Evolutionary conservation across 1,140 invertebrate species (phyloP).

Genomic region (Drosophila kepulauana): DNA sequence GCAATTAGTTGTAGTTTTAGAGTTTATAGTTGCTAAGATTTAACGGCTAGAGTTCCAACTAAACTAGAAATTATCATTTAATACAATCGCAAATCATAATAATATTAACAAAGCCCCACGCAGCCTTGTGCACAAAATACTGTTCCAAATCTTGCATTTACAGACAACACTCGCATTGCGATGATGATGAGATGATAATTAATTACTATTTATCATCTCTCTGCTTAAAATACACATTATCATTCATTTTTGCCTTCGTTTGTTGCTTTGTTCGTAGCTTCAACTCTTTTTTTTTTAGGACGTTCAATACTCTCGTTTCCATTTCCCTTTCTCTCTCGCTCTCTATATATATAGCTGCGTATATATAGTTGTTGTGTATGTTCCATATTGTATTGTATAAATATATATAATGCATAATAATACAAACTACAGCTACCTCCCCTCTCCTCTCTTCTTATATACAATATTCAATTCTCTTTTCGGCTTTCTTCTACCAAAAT

Average conservation of each 20-base stretch:
- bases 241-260: background rate
- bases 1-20: slow-evolving; percentile 31
- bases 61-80: slow-evolving; percentile 22
- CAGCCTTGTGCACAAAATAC: slow-evolving; percentile 74
- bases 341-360: slow-evolving; percentile 39
- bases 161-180: background rate
- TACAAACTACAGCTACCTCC: slow-evolving; percentile 52
- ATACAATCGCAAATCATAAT: slow-evolving; percentile 34
- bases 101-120: slow-evolving; percentile 52
- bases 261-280: background rate
- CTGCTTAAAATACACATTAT: background rate
- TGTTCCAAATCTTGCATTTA: slow-evolving; percentile 53
- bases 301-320: too few relatives aligned
- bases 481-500: slow-evolving; percentile 65
- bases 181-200: background rate
- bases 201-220: slow-evolving; percentile 2
- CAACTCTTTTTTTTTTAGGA: slow-evolving; percentile 1
- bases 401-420: slow-evolving; percentile 42
- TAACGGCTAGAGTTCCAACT: slow-evolving; percentile 35
- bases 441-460: slow-evolving; percentile 41
- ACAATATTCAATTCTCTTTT: slow-evolving; percentile 43
- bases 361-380: slow-evolving; percentile 5
- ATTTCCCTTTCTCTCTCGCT: slow-evolving; percentile 14
- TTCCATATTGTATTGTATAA: slow-evolving; percentile 27
- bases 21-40: slow-evolving; percentile 27